Conservation (phyloP, 1,140 invertebrate genomes). For the Hylaeus anthracinus region DNA sequence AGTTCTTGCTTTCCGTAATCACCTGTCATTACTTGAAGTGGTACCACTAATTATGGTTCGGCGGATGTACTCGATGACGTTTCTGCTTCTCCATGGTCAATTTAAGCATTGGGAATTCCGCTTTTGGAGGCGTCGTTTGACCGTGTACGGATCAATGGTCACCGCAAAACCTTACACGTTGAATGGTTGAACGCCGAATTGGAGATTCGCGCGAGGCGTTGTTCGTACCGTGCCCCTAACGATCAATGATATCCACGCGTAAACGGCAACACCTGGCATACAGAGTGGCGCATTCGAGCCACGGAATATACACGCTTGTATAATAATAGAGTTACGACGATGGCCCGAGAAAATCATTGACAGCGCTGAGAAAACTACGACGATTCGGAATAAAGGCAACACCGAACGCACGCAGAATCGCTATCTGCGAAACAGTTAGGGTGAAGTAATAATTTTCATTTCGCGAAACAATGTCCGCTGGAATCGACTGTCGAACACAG, state of each 20-base stretch:
- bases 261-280: conserved; percentile 29
- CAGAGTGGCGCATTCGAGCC: not conserved
- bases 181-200: conserved; percentile 20
- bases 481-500: not conserved
- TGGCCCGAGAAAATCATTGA: not conserved
- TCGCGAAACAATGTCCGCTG: no score
- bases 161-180: conserved; percentile 1
- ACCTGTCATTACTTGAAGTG: no score
- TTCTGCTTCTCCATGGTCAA: not conserved
- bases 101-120: not conserved
- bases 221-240: conserved; percentile 9
- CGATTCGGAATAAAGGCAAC: not conserved
- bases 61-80: not conserved
- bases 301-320: not conserved
- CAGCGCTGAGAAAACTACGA: not conserved
- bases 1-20: no score
- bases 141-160: conserved; percentile 27
- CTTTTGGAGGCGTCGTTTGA: not conserved
- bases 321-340: conserved; percentile 17
- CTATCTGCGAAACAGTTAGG: no score
- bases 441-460: not conserved
- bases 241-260: conserved; percentile 25
- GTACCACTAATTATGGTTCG: not conserved
- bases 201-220: conserved; percentile 26
- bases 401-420: not conserved